Evolutionary conservation across 2,888 invertebrate species (phyloP).

Genomic region (Tenthredo livida): DNA sequence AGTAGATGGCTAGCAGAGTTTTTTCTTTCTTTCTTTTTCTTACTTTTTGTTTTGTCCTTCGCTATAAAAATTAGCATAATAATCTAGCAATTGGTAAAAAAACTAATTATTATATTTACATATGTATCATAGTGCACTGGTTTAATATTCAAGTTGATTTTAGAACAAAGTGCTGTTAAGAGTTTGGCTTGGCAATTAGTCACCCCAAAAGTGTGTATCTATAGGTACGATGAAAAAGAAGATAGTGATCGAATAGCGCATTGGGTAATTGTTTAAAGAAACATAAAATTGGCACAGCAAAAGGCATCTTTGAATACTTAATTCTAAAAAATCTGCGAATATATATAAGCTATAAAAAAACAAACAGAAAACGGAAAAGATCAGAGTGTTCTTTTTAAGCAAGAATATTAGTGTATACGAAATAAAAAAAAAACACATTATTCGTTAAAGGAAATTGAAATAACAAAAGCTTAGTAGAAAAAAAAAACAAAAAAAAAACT

Average conservation of each 20-base stretch:
- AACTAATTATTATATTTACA: conserved; percentile 5
- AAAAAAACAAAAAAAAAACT: conserved; percentile 28
- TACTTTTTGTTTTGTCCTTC: not conserved
- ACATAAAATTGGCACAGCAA: conserved; percentile 54
- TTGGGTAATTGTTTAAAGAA: conserved; percentile 38
- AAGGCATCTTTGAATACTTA: conserved; percentile 51
- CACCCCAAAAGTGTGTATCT: not conserved
- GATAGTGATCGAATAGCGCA: conserved; percentile 4
- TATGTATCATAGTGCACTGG: conserved; percentile 17
- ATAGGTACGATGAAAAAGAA: not conserved
- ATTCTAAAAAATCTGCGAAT: conserved; percentile 26
- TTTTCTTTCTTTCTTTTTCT: not conserved
- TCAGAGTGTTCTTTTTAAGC: not conserved
- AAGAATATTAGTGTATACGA: conserved; percentile 39
- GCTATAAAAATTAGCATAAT: conserved; percentile 21
- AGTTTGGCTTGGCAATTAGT: conserved; percentile 40
- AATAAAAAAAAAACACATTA: conserved; percentile 54
- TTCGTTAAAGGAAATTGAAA: conserved; percentile 46
- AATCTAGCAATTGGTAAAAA: conserved; percentile 31
- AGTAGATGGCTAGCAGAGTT: conserved; percentile 12
- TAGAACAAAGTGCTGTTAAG: not conserved
- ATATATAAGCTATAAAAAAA: conserved; percentile 23
- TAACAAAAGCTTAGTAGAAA: conserved; percentile 14
- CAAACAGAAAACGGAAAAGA: not conserved
- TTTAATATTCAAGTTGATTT: not conserved